Conservation (phyloP, 2,113 vertebrate species). For the Sebastes schlegelii region DNA sequence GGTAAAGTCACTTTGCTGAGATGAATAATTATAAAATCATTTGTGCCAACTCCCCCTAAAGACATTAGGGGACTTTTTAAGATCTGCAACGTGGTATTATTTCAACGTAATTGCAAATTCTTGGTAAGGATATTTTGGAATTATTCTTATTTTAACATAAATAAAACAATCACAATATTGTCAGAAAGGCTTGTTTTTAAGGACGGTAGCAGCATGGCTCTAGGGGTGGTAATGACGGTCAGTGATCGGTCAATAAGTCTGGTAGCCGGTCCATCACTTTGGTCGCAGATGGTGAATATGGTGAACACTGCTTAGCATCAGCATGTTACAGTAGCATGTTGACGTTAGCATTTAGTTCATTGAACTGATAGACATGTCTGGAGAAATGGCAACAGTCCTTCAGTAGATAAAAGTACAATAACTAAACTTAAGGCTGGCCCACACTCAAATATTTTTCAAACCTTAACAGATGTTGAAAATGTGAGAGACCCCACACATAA, state of each 20-base stretch:
- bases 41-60: conserved; percentile 28
- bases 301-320: not conserved
- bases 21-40: conserved; percentile 50
- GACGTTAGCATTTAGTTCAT: not conserved
- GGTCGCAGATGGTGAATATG: not conserved
- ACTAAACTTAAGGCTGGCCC: not conserved
- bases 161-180: not conserved
- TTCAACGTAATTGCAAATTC: not conserved
- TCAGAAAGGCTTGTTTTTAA: not conserved
- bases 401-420: not conserved
- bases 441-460: no score
- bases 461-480: no score
- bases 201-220: not conserved
- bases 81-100: not conserved
- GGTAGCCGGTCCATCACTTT: not conserved
- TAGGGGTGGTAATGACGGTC: not conserved
- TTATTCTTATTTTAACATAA: not conserved
- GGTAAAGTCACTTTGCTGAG: conserved; percentile 42
- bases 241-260: not conserved
- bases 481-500: no score
- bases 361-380: not conserved
- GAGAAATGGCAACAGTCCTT: not conserved
- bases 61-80: conserved; percentile 14
- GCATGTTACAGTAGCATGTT: not conserved
- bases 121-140: not conserved